Conservation (phyloP, 2,113 vertebrate genomes). For the Gymnocephalus cernua region DNA sequence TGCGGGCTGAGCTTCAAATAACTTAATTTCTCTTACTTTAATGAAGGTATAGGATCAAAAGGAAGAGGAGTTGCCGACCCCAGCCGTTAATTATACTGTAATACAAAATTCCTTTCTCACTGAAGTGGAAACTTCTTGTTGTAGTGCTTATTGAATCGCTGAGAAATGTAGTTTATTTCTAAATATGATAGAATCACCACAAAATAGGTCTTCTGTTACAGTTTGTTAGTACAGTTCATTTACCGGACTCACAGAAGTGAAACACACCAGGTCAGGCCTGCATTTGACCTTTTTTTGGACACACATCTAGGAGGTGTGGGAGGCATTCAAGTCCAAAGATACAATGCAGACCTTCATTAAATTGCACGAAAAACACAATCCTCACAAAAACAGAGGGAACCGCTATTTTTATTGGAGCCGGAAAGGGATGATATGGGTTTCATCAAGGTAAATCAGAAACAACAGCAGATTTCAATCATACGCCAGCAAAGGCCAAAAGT, state of each 20-base stretch:
- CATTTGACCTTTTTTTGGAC: constrained; percentile 17
- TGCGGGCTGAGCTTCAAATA: constrained; percentile 59
- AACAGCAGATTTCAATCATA: constrained; percentile 59
- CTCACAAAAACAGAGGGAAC: constrained; percentile 11
- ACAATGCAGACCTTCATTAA: constrained; percentile 42
- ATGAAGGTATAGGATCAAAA: constrained; percentile 49
- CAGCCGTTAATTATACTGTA: constrained; percentile 26
- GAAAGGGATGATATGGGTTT: constrained; percentile 49
- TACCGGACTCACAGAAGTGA: not conserved
- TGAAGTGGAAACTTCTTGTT: constrained; percentile 14
- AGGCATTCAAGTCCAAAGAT: constrained; percentile 35
- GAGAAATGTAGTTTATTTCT: not conserved
- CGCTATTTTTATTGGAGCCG: constrained; percentile 33
- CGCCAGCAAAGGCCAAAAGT: constrained; percentile 43
- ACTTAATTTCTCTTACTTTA: constrained; percentile 40
- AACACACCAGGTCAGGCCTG: constrained; percentile 13
- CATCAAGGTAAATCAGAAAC: constrained; percentile 69
- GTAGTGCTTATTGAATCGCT: not conserved
- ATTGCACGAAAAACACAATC: constrained; percentile 1
- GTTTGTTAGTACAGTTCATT: not conserved
- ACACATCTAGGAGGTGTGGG: constrained; percentile 9
- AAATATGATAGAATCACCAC: constrained; percentile 4
- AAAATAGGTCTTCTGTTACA: constrained; percentile 10
- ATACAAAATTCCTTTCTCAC: constrained; percentile 32
- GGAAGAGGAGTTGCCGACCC: constrained; percentile 8